Evolutionary conservation across 1,140 invertebrate species (phyloP).

Genomic region (Saccostrea echinata): DNA sequence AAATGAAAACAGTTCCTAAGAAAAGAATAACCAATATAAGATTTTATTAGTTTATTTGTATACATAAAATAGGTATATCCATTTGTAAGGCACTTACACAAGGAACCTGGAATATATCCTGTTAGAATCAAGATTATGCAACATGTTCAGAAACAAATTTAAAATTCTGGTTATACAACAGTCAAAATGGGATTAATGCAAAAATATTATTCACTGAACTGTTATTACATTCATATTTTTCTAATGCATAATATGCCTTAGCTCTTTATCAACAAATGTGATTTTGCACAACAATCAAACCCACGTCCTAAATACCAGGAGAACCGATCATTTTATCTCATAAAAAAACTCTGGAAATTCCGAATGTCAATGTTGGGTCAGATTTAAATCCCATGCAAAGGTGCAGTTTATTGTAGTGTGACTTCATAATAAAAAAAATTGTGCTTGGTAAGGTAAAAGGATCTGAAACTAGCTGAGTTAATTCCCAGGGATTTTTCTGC

Average conservation of each 20-base stretch:
- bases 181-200: background rate
- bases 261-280: background rate
- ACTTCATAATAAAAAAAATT: background rate
- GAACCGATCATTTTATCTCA: background rate
- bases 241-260: background rate
- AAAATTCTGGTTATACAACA: background rate
- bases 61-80: background rate
- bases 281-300: background rate
- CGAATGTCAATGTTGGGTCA: background rate
- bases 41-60: background rate
- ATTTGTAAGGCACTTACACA: background rate
- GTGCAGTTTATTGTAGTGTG: background rate
- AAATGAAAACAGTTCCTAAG: too few relatives aligned
- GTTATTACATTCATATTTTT: background rate
- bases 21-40: background rate
- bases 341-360: background rate
- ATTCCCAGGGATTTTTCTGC: background rate
- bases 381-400: slow-evolving; percentile 31
- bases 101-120: background rate
- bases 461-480: slow-evolving; percentile 22
- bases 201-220: background rate
- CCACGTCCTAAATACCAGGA: background rate
- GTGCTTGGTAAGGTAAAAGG: background rate
- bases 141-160: background rate
- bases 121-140: background rate